phyloP scores from a whole-genome alignment of 2,113 vertebrate species.

The Lepus europaeus region DNA sequence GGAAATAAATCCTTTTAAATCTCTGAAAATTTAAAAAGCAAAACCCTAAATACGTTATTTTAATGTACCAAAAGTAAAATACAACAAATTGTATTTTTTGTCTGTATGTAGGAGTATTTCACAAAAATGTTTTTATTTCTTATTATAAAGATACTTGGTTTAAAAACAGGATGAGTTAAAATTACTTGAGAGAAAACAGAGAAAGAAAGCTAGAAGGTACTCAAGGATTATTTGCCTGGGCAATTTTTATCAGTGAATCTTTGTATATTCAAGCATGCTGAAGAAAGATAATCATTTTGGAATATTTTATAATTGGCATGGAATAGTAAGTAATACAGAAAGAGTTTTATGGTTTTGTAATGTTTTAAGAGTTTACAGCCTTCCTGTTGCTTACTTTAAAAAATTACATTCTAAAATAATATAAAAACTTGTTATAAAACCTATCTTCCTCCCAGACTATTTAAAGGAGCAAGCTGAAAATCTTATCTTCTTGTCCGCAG shows the following conservation, averaged over 20 bases:
- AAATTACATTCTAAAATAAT: slow-evolving; percentile 53
- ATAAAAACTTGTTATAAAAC: slow-evolving; percentile 41
- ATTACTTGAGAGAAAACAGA: not conserved
- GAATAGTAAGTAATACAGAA: not conserved
- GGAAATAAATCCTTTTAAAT: slow-evolving; percentile 72
- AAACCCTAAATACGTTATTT: slow-evolving; percentile 69
- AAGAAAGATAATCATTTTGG: slow-evolving; percentile 4
- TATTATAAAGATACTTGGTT: not conserved
- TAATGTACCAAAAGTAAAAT: slow-evolving; percentile 87
- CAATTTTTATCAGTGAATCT: slow-evolving; percentile 47
- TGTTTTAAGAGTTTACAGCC: slow-evolving; percentile 20
- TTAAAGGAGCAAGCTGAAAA: slow-evolving; percentile 18
- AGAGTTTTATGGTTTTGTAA: slow-evolving; percentile 48
- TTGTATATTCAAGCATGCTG: slow-evolving; percentile 31
- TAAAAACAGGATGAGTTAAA: not conserved
- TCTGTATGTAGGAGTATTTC: slow-evolving; percentile 79
- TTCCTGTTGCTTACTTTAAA: slow-evolving; percentile 53
- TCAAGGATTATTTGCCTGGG: slow-evolving; percentile 2
- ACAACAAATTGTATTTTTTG: slow-evolving; percentile 88
- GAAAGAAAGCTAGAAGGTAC: slow-evolving; percentile 46
- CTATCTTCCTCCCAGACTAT: not conserved
- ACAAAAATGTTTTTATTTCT: slow-evolving; percentile 67
- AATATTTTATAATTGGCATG: slow-evolving; percentile 12
- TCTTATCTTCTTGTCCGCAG: not conserved
- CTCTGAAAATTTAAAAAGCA: slow-evolving; percentile 75